Base-by-base conservation (phyloP, 2,888 invertebrate species). In the Dynastes maya region DNA sequence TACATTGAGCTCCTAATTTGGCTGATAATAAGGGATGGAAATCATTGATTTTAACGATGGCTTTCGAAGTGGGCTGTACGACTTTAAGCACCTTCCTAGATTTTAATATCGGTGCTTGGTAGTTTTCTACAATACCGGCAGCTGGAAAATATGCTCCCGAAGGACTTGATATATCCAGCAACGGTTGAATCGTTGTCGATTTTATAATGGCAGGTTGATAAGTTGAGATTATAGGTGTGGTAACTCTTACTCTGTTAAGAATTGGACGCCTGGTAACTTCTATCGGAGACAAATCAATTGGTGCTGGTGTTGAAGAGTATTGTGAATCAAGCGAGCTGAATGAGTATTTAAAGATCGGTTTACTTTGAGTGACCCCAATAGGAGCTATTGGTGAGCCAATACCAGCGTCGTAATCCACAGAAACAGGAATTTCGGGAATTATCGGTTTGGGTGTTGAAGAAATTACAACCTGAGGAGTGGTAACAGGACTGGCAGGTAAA, bases 1-100 rank as follows among this genome's bases (percentile, higher is more conserved):
- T 94, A 82, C 94, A 95, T 75, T 94, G 94, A 2, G 94, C 94
- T 2, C 94, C 93, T 11, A 95, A 88, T 88, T 95, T 95, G 58
- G 93, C 91, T 0, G 94, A 90, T 22, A 94, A 89, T 8, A 94
- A 88, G 0, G 94, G 94, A 86, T 94, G 94, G 82, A 93, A 92
- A 82, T 94, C 94, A 82, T 94, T 94, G 80, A 93, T 91, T 86
- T 94, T 93, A 0, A 94, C 92, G 1, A 94, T 92, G 8, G 93
- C 91, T 58, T 90, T 91, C 53, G 91, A 90, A 83, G 90, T 90
- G 32, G 91, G 90, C 81, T 90, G 90, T 0, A 83, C 68, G 6
- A 83, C 80, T 64, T 80, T 81, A 13, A 80, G 70, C 37, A 79
- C 74, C 40, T 75, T 79, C 11, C 45, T 53, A 11, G 32, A 45